Evolutionary conservation across 2,888 invertebrate species (phyloP).

Genomic region (Biston stratarius): DNA sequence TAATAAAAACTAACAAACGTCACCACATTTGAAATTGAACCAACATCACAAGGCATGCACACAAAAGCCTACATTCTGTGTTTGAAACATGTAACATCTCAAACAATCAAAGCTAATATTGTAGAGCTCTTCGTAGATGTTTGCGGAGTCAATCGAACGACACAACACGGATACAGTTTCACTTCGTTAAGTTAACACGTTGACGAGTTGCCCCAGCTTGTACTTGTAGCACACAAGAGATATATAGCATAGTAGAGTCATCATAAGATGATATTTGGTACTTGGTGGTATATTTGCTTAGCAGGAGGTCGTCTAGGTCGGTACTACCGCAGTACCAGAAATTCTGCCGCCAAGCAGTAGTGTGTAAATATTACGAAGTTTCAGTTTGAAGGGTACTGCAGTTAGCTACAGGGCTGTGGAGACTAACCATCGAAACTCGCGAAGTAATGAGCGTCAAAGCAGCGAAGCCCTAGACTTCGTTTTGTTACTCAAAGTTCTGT

Average conservation of each 20-base stretch:
- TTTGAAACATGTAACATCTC: constrained; percentile 16
- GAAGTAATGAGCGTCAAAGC: too few species aligned
- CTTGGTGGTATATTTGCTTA: too few species aligned
- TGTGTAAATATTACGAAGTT: too few species aligned
- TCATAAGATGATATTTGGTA: too few species aligned
- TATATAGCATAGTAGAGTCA: background rate
- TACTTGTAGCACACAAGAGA: background rate
- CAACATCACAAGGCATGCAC: background rate
- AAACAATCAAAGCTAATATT: constrained; percentile 39
- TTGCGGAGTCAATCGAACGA: constrained; percentile 53
- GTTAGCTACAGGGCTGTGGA: too few species aligned
- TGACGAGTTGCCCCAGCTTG: constrained; percentile 2
- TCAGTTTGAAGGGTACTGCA: too few species aligned
- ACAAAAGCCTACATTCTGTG: constrained; percentile 1
- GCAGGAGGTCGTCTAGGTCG: too few species aligned
- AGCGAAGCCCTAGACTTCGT: too few species aligned
- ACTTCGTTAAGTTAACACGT: constrained; percentile 18
- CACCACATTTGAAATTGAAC: constrained; percentile 1
- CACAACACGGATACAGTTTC: constrained; percentile 45
- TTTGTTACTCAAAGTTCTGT: too few species aligned
- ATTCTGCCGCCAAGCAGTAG: too few species aligned
- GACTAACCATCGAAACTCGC: too few species aligned
- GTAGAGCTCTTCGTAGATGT: constrained; percentile 44
- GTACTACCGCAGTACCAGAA: too few species aligned
- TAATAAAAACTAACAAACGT: background rate